These are phyloP conservation scores for Tokudaia muenninki DNA, from an alignment of 2,797 vertebrate genomes.

Conservation along the genomic window DNA sequence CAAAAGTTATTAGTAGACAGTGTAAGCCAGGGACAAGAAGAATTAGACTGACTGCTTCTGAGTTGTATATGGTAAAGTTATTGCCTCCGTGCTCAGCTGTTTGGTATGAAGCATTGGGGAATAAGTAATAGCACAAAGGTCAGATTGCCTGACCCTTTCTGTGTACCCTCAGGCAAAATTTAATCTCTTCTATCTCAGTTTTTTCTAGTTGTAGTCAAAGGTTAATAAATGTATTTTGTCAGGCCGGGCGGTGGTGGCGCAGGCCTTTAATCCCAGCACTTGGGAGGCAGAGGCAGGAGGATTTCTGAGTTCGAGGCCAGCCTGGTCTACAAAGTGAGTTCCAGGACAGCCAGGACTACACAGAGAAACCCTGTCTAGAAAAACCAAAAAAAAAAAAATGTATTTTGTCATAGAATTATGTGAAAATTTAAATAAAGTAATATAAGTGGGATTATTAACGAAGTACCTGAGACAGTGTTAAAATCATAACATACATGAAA, in stretches of 20 bases:
- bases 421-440: not conserved
- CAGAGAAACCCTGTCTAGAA: no score
- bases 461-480: not conserved
- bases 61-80: not conserved
- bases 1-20: conserved; percentile 14
- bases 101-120: not conserved
- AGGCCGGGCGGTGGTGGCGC: no score
- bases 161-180: not conserved
- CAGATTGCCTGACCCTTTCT: not conserved
- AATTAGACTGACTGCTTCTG: not conserved
- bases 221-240: not conserved
- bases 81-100: not conserved
- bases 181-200: not conserved
- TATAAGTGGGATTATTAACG: not conserved
- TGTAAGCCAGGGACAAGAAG: not conserved
- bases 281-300: no score
- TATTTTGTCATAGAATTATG: not conserved
- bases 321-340: no score
- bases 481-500: not conserved
- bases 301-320: no score
- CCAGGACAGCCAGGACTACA: no score
- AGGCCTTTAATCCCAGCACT: no score
- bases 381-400: no score
- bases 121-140: not conserved
- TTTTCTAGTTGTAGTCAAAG: not conserved